Evolutionary conservation across 2,113 vertebrate genomes (phyloP), one percentile per base, ranked within the genome.

Genomic region (Plecturocebus donacophilus): DNA sequence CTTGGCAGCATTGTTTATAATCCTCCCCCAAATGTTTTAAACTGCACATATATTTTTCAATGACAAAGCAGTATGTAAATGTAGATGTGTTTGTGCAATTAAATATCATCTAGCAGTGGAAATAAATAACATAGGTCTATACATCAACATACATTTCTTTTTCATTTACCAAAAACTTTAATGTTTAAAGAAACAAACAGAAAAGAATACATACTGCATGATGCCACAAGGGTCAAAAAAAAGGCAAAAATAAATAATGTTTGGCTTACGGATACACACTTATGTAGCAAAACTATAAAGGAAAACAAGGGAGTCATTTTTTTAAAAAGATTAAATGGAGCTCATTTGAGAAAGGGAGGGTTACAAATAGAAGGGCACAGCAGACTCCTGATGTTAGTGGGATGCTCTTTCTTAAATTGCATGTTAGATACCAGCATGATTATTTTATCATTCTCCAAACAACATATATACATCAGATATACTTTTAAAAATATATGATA

Each of bases 331-430:
- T 8, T 23, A 80, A 66, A 32, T 2, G 45, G 11, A 2, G 16
- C 7, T 45, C 40, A 35, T 0, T 1, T 30, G 14, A 11, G 32
- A 30, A 4, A 49, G 0, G 2, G 11, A 87, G 19, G 17, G 9
- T 2, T 4, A 32, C 3, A 14, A 4, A 49, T 6, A 38, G 12
- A 21, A 47, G n/a, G 21, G n/a, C 1, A 4, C 3, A 27, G 4
- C 25, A 30, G 13, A 30, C 38, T 13, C 4, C 25, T 35, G 42
- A 92, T 66, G 11, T 68, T 17, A 10, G 66, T n/a, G 3, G 30
- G 13, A 58, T 70, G 27, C 3, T 25, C 75, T 82, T 81, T 49
- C 58, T 92, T n/a, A 56, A 85, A 90, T 12, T n/a, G 2, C 40
- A 20, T 35, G 6, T 9, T 47, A 13, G 42, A 8, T 3, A 52